Percentiles rank a stretch among this genome's conserved stretches.
Evolutionary conservation across 1,140 invertebrate genomes (phyloP).

Genomic region (Bombus fervidus): DNA sequence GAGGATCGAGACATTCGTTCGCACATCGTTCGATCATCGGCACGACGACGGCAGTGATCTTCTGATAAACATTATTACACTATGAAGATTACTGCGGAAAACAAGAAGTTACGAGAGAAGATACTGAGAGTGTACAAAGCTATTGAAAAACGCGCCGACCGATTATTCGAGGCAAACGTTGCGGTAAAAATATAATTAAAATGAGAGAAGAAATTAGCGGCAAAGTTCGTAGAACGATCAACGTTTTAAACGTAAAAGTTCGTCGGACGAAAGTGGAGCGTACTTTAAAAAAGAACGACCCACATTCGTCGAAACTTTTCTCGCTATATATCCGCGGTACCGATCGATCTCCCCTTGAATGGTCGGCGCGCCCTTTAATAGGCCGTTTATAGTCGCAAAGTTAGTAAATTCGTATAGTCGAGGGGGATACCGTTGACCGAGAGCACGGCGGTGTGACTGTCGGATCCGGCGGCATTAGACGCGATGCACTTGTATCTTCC

Average conservation of each 20-base stretch:
- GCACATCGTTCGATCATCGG: conserved; percentile 47
- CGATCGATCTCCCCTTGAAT: neutral
- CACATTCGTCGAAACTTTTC: neutral
- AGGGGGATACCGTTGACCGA: conserved; percentile 86
- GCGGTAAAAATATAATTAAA: neutral
- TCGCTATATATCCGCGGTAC: no score
- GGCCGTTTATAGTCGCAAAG: neutral
- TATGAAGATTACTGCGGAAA: conserved; percentile 60
- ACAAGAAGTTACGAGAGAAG: conserved; percentile 63
- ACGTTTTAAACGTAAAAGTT: neutral
- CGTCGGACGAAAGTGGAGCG: neutral
- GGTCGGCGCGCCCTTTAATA: conserved; percentile 29
- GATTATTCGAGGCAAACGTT: neutral
- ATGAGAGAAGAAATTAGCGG: neutral
- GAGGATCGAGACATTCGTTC: conserved; percentile 5
- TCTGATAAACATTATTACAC: conserved; percentile 51
- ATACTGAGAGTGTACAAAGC: conserved; percentile 44
- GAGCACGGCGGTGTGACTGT: conserved; percentile 85
- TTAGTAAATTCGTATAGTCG: conserved; percentile 17
- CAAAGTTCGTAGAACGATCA: neutral
- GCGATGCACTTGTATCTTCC: conserved; percentile 88
- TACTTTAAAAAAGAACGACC: neutral
- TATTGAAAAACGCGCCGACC: conserved; percentile 31
- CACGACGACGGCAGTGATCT: conserved; percentile 59
- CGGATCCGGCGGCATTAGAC: conserved; percentile 86